A percentile compares a stretch with the other conserved stretches of the same genome.
phyloP scores from a whole-genome alignment of 2,797 vertebrate genomes.

The Leptodactylus fallax region DNA sequence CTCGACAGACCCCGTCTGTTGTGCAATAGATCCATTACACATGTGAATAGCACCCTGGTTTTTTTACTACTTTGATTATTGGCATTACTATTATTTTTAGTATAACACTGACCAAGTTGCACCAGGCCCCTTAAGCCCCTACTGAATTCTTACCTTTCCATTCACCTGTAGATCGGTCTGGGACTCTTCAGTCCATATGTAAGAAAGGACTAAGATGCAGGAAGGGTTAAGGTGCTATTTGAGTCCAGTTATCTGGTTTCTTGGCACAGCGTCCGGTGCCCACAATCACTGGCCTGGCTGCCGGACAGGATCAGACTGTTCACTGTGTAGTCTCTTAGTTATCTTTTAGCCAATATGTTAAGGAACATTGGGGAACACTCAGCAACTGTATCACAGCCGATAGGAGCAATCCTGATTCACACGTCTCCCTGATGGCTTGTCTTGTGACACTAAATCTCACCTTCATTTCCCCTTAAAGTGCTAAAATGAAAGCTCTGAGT shows the following conservation, averaged over 20 bases:
- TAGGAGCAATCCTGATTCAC: not conserved
- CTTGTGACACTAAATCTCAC: not conserved
- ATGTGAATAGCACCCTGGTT: too few species aligned
- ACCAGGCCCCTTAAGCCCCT: too few species aligned
- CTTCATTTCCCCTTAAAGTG: not conserved
- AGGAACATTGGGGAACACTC: conserved; percentile 10
- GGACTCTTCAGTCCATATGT: too few species aligned
- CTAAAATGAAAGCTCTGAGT: not conserved
- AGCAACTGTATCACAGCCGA: not conserved
- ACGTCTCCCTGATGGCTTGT: not conserved
- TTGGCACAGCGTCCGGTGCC: not conserved
- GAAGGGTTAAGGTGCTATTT: not conserved
- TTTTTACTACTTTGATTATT: too few species aligned
- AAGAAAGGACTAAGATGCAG: not conserved
- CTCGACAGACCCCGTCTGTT: too few species aligned
- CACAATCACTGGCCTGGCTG: not conserved
- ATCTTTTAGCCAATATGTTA: not conserved
- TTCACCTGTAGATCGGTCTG: too few species aligned
- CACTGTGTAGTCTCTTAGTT: not conserved
- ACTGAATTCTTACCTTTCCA: too few species aligned
- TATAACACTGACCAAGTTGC: too few species aligned
- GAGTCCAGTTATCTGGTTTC: not conserved
- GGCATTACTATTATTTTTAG: too few species aligned
- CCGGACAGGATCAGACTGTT: conserved; percentile 16
- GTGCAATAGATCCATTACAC: too few species aligned